These are phyloP conservation scores for Lophotis ruficrista DNA, from an alignment of 2,113 vertebrate species.

Conservation along the genomic window DNA sequence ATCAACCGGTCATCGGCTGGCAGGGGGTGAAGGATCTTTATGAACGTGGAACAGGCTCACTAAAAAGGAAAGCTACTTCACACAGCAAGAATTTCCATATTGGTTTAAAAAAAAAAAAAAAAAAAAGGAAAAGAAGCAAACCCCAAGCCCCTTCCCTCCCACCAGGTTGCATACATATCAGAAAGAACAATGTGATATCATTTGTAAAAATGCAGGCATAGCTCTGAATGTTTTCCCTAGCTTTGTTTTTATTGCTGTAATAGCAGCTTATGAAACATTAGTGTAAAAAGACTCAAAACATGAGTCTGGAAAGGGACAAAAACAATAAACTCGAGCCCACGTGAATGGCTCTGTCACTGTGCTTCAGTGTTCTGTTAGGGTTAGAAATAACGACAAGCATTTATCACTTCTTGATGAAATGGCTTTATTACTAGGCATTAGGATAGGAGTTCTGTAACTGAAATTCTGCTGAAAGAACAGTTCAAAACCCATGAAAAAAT, in stretches of 20 bases:
- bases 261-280: background rate
- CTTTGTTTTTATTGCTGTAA: background rate
- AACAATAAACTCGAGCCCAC: background rate
- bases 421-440: background rate
- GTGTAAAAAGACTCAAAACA: background rate
- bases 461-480: background rate
- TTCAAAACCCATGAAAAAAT: background rate
- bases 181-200: background rate
- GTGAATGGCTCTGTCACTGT: background rate
- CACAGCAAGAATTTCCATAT: background rate
- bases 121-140: background rate
- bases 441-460: background rate
- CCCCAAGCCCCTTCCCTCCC: background rate
- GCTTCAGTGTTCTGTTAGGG: background rate
- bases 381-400: background rate
- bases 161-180: background rate
- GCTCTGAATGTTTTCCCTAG: background rate
- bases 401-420: background rate
- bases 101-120: background rate
- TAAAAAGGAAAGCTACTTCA: background rate
- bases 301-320: background rate
- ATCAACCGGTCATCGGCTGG: background rate
- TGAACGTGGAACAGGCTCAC: accelerated
- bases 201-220: background rate
- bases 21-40: background rate